Evolutionary conservation across 2,888 invertebrate genomes (phyloP), one percentile per base, ranked within the genome.

Genomic region (Cerastis leucographa): DNA sequence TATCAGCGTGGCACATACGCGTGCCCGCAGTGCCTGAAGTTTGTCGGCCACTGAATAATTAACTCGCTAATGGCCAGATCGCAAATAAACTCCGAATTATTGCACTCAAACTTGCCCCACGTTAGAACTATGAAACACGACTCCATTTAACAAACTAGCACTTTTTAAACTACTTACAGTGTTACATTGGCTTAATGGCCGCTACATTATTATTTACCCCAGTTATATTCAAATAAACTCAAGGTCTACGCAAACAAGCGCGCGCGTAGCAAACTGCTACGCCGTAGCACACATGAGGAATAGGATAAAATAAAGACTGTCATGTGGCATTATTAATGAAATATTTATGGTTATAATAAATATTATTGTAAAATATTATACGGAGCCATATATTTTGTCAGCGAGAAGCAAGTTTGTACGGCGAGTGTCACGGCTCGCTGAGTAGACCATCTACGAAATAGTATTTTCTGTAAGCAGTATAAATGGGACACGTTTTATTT

Each of bases 71-170:
- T 95, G 94, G 95, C 92, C 93, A 92, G 91, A 94, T 93, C 91
- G 94, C 95, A 95, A 95, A 95, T 95, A 95, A 95, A 95, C 94
- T 94, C 92, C 90, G 89, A 95, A 95, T 95, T 95, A 96, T 95
- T 95, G 93, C 94, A 92, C 92, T 90, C 89, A 90, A 93, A 94
- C 93, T 94, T 93, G 85, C 86, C 85, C 89, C 79, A 87, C 81
- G 89, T 90, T 88, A 88, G 87, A 88, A 90, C 89, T 90, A 89
- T 89, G 89, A 90, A 91, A 92, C 89, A 91, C 88, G 89, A 85
- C 76, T 84, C 86, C 80, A 65, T 88, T 90, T 85, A 87, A 74
- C 76, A 42, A 44, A 70, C 71, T 56, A 76, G 69, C 59, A 77
- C 67, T 84, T 88, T 86, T 86, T 71, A 74, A 79, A 80, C 62